A percentile compares a stretch with the other conserved stretches of the same genome.
phyloP scores from a whole-genome alignment of 2,888 invertebrate species.

The Parapristionchus giblindavisi region DNA sequence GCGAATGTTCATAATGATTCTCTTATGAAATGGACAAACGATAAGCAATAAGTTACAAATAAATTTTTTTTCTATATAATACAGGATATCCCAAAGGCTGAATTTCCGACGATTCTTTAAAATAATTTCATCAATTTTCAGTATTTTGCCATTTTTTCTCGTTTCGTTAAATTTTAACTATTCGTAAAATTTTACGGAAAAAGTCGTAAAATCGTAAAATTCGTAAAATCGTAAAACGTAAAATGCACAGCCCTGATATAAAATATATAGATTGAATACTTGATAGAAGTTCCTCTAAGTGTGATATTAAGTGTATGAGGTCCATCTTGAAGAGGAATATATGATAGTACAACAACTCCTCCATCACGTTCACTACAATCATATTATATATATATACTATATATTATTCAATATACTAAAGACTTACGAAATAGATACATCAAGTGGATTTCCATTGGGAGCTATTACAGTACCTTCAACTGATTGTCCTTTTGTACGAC shows the following conservation, averaged over 20 bases:
- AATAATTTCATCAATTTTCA: conserved; percentile 9
- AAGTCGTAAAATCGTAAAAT: too few relatives aligned
- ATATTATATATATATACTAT: background rate
- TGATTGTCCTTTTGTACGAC: conserved; percentile 19
- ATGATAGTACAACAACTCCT: conserved; percentile 50
- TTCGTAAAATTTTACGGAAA: background rate
- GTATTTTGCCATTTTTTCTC: too few relatives aligned
- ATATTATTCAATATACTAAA: background rate
- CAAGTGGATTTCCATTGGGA: conserved; percentile 38
- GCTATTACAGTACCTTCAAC: conserved; percentile 32
- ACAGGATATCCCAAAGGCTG: too few relatives aligned
- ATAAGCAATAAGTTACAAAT: too few relatives aligned
- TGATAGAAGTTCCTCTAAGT: conserved; percentile 52
- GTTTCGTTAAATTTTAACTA: background rate
- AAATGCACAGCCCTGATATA: too few relatives aligned
- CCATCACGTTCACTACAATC: conserved; percentile 51
- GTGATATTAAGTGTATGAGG: conserved; percentile 50
- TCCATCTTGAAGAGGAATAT: conserved; percentile 51
- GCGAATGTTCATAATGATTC: too few relatives aligned
- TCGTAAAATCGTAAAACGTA: too few relatives aligned
- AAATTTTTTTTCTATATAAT: too few relatives aligned
- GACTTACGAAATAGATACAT: conserved; percentile 33
- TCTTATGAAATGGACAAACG: too few relatives aligned
- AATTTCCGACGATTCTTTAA: background rate
- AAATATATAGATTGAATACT: conserved; percentile 34